A percentile compares a stretch with the other conserved stretches of the same genome.
Evolutionary conservation across 2,888 invertebrate species (phyloP).

Genomic region (Erebia palarica): DNA sequence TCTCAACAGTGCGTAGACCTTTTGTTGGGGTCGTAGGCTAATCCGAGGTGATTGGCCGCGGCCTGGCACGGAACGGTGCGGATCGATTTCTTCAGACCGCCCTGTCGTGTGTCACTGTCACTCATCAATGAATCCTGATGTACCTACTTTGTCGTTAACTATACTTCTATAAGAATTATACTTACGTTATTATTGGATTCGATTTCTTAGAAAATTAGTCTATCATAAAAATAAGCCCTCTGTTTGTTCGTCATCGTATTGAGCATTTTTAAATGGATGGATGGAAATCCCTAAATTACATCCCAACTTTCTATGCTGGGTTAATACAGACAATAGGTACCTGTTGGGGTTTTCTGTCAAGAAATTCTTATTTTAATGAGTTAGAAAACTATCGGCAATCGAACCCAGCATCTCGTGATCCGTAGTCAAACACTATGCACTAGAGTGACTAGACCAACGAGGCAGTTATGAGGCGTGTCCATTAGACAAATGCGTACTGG

Average conservation of each 20-base stretch:
- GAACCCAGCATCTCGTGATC: too few species aligned
- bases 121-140: constrained; percentile 50
- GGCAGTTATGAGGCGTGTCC: too few species aligned
- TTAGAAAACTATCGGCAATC: too few species aligned
- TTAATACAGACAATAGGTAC: too few species aligned
- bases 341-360: too few species aligned
- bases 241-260: background rate
- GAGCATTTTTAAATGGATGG: too few species aligned
- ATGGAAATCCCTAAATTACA: too few species aligned
- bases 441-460: too few species aligned
- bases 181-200: background rate
- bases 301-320: too few species aligned
- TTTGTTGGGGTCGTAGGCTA: constrained; percentile 41
- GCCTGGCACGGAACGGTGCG: constrained; percentile 64
- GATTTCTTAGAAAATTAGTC: background rate
- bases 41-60: constrained; percentile 70
- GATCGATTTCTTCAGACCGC: constrained; percentile 66
- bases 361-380: too few species aligned
- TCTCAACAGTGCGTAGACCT: constrained; percentile 48
- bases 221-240: background rate
- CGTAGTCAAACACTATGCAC: too few species aligned
- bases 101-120: constrained; percentile 65
- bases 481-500: too few species aligned
- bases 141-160: constrained; percentile 32
- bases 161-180: background rate